phyloP scores from a whole-genome alignment of 2,113 vertebrate species.

The Alectura lathami region DNA sequence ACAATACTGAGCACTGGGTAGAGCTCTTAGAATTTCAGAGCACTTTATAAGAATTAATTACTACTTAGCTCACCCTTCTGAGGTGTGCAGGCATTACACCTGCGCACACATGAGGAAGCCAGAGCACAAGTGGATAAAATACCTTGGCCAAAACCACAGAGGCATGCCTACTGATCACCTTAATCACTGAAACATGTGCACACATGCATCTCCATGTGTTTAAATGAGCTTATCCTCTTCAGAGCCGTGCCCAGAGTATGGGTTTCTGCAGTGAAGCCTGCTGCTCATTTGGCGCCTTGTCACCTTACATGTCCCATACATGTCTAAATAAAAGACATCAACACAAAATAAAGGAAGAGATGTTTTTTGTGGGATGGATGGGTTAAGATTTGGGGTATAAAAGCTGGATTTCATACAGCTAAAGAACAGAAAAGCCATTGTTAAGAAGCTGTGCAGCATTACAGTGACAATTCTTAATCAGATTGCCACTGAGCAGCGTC shows the following conservation, averaged over 20 bases:
- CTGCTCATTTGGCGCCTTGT: neutral
- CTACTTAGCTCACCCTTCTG: conserved; percentile 32
- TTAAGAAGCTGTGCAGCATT: neutral
- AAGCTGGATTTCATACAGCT: neutral
- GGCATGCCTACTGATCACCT: neutral
- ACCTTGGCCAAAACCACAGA: neutral
- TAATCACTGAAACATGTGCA: neutral
- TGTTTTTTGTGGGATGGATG: neutral
- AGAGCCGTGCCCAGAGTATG: neutral
- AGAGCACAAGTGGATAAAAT: conserved; percentile 32
- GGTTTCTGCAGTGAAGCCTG: neutral
- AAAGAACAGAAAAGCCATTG: neutral
- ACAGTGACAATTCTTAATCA: neutral
- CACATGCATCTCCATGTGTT: neutral
- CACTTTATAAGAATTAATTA: conserved; percentile 53
- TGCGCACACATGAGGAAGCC: conserved; percentile 41
- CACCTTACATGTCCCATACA: neutral
- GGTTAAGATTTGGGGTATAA: neutral
- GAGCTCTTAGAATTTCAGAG: conserved; percentile 42
- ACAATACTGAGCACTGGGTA: neutral
- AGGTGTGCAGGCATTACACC: conserved; percentile 19
- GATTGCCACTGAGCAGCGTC: neutral
- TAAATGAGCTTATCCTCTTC: neutral
- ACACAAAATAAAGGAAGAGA: neutral
- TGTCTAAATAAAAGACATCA: neutral